Conservation (phyloP, 2,113 vertebrate genomes). For the Bujurquina vittata region DNA sequence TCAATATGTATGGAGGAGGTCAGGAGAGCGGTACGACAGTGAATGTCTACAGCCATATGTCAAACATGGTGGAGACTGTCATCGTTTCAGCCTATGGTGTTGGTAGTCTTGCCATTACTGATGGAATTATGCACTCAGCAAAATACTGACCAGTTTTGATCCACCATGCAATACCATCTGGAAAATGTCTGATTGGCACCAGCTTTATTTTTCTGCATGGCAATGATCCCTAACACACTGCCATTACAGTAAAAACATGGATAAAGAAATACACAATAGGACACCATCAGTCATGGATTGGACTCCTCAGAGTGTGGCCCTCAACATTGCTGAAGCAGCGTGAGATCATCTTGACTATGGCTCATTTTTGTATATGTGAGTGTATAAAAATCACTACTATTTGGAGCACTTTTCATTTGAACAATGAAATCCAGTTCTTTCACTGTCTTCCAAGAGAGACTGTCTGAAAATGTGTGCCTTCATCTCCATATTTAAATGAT, state of each 20-base stretch:
- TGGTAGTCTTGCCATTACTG: background rate
- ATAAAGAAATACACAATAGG: background rate
- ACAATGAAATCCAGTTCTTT: background rate
- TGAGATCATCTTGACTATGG: background rate
- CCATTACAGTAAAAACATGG: background rate
- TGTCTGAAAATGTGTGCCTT: slow-evolving; percentile 4
- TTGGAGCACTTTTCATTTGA: background rate
- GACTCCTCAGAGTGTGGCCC: background rate
- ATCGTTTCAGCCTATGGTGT: background rate
- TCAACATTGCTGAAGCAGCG: background rate
- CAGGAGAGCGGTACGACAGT: background rate
- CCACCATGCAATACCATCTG: background rate
- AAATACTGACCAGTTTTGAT: background rate
- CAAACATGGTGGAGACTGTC: background rate
- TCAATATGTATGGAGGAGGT: background rate
- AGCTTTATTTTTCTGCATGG: background rate
- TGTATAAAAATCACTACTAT: background rate
- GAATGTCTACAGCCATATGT: background rate
- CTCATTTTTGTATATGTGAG: no score
- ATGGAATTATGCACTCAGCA: background rate
- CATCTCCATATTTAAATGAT: slow-evolving; percentile 11
- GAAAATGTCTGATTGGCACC: background rate
- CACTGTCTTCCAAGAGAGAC: background rate
- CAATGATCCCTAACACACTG: background rate
- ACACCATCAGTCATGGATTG: background rate